Evolutionary conservation across 2,113 vertebrate genomes (phyloP).

Genomic region (Xyliphius kryptos): DNA sequence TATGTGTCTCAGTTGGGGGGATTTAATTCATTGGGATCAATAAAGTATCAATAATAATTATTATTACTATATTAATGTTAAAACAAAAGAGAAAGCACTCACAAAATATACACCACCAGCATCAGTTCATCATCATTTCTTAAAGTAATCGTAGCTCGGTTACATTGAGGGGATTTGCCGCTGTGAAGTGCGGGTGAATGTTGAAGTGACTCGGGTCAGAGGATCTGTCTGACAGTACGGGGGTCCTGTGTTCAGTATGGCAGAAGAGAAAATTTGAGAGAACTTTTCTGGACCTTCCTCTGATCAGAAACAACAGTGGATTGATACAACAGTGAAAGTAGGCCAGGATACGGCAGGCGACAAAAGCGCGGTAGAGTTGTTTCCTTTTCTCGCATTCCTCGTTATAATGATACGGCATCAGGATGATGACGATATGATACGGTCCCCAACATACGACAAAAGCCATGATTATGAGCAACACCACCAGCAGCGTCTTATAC

Average conservation of each 20-base stretch:
- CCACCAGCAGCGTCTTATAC: constrained; percentile 52
- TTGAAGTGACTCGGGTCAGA: constrained; percentile 26
- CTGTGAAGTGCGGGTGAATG: neutral
- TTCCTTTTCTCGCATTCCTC: constrained; percentile 14
- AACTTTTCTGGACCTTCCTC: constrained; percentile 52
- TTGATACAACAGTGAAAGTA: constrained; percentile 71
- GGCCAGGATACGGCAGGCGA: constrained; percentile 54
- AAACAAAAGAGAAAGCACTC: no score
- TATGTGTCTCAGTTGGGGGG: no score
- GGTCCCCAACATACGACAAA: constrained; percentile 72
- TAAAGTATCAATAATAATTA: no score
- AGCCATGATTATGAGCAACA: constrained; percentile 57
- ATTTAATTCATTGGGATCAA: no score
- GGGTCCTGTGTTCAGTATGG: neutral
- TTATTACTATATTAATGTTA: no score
- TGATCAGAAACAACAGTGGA: constrained; percentile 63
- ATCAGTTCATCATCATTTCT: neutral
- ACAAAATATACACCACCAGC: neutral
- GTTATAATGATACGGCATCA: neutral
- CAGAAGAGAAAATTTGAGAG: constrained; percentile 43
- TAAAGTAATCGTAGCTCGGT: constrained; percentile 2
- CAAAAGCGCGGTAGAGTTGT: constrained; percentile 16
- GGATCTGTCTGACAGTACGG: neutral
- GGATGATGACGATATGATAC: constrained; percentile 55
- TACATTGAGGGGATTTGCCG: neutral